Evolutionary conservation across 2,113 vertebrate species (phyloP).

Genomic region (Hirundichthys speculiger): DNA sequence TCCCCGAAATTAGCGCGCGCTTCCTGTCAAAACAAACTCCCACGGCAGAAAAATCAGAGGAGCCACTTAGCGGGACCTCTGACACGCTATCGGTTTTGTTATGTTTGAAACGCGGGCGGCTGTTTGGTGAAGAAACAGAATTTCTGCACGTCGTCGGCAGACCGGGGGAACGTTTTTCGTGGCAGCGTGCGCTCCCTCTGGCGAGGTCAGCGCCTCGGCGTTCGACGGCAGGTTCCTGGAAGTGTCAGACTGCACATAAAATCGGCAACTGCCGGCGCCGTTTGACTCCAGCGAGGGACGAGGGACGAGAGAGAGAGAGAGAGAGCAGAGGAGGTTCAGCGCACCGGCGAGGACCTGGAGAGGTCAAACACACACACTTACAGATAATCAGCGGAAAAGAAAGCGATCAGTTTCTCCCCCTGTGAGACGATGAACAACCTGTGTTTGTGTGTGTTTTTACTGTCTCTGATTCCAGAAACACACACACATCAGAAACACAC

Average conservation of each 20-base stretch:
- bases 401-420: constrained; percentile 31
- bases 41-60: constrained; percentile 31
- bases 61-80: constrained; percentile 38
- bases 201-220: constrained; percentile 3
- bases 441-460: constrained; percentile 41
- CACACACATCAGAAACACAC: constrained; percentile 32
- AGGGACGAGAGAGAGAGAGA: neutral
- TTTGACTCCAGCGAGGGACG: neutral
- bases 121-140: constrained; percentile 41
- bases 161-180: constrained; percentile 28
- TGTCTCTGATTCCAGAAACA: constrained; percentile 52
- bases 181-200: constrained; percentile 12
- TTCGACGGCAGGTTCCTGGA: constrained; percentile 34
- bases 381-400: constrained; percentile 26
- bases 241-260: constrained; percentile 5
- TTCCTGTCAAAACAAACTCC: constrained; percentile 39
- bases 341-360: neutral
- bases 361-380: constrained; percentile 38
- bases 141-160: constrained; percentile 14
- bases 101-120: constrained; percentile 38
- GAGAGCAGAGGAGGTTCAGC: neutral
- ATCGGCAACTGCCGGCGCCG: neutral
- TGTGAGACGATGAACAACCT: constrained; percentile 37
- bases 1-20: constrained; percentile 27
- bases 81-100: constrained; percentile 38